Percentiles rank a stretch among this genome's conserved stretches.
Evolutionary conservation across 2,113 vertebrate species (phyloP).

Genomic region (Henicopernis longicauda): DNA sequence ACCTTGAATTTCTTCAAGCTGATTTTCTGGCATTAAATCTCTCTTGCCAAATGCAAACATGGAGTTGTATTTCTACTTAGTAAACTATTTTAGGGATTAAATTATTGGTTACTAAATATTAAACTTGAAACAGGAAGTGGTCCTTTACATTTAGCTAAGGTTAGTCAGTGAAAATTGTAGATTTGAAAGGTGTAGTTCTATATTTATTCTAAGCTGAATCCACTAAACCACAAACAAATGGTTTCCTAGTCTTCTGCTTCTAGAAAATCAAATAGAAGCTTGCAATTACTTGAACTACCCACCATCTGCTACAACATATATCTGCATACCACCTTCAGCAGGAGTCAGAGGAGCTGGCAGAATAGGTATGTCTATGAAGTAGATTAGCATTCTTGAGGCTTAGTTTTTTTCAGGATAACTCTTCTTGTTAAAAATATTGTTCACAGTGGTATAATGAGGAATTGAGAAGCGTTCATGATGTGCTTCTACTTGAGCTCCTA

Average conservation of each 20-base stretch:
- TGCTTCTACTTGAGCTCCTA: not conserved
- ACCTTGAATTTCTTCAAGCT: not conserved
- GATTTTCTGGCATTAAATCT: not conserved
- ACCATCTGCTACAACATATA: conserved; percentile 28
- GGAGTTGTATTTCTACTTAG: not conserved
- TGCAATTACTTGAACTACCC: conserved; percentile 65
- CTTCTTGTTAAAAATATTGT: not conserved
- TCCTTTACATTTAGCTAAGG: conserved; percentile 64
- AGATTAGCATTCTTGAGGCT: not conserved
- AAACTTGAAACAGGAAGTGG: conserved; percentile 57
- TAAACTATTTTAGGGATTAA: conserved; percentile 54
- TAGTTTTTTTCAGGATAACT: conserved; percentile 24
- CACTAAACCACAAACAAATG: conserved; percentile 69
- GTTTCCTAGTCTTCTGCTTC: conserved; percentile 55
- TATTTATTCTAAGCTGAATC: conserved; percentile 66
- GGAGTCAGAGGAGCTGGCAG: not conserved
- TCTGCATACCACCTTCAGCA: not conserved
- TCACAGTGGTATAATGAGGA: not conserved
- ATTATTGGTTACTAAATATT: conserved; percentile 78
- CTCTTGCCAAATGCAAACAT: not conserved
- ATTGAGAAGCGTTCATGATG: not conserved
- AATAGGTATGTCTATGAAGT: not conserved
- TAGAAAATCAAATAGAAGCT: conserved; percentile 57
- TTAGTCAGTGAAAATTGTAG: conserved; percentile 65
- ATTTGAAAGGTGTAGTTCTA: conserved; percentile 67